Evolutionary conservation across 1,140 invertebrate species (phyloP), one percentile per base, ranked within the genome.

Genomic region (Zaprionus ghesquierei): DNA sequence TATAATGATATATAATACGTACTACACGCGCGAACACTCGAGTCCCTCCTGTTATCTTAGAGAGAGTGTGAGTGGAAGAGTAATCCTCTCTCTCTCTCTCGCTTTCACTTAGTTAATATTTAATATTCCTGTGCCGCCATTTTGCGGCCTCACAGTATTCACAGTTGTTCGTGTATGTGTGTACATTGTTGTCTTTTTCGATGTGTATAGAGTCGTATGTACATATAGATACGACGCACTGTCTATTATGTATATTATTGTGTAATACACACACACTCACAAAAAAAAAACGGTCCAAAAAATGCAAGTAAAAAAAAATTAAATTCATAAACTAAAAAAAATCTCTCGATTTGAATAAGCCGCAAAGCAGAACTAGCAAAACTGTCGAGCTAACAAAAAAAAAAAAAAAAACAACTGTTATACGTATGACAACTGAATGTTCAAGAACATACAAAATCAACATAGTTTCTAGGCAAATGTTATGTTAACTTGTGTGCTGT

Each of bases 301-400:
- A 74, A 77, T 66, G 84, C 82, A 89, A 87, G 79, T 79, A 71
- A 81, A 87, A 86, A 86, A 69, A 86, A 78, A n/a, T n/a, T n/a
- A n/a, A n/a, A n/a, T n/a, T n/a, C n/a, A n/a, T 81, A 81, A 75
- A 77, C 81, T 60, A 68, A 60, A 27, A 59, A 20, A 23, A n/a
- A n/a, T n/a, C n/a, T 51, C 33, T 61, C n/a, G 51, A 44, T 41
- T 44, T 10, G 35, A 65, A 49, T 22, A 44, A 66, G 33, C 6
- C 33, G 56, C 3, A 44, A 49, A 33, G 35, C 35, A 41, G 35
- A 41, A 41, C 33, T 58, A 18, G 27, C 49, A 35, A 61, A 50
- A 64, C 20, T 51, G 23, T 59, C 38, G n/a, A n/a, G n/a, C n/a
- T n/a, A n/a, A n/a, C n/a, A n/a, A n/a, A n/a, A n/a, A n/a, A n/a